Conservation (phyloP, 2,888 invertebrate genomes). For the Athalia cordata region DNA sequence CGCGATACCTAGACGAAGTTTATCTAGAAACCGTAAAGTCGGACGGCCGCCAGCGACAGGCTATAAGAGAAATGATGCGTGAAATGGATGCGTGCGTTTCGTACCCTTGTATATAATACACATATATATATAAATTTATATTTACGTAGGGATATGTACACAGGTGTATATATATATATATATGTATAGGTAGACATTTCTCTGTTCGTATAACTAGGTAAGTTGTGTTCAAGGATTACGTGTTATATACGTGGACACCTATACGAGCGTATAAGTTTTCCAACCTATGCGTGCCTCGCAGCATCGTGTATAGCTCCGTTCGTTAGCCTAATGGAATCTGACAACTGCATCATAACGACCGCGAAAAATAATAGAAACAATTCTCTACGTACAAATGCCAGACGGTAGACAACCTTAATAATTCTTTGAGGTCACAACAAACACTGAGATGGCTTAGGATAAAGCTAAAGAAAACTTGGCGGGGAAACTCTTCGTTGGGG, state of each 20-base stretch:
- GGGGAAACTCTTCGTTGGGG: not conserved
- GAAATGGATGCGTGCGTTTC: constrained; percentile 36
- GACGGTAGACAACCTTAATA: constrained; percentile 35
- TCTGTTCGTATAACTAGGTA: no score
- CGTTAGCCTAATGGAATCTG: constrained; percentile 57
- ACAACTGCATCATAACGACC: constrained; percentile 51
- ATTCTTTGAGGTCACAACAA: constrained; percentile 35
- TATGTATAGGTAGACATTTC: no score
- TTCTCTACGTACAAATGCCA: constrained; percentile 34
- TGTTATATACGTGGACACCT: not conserved
- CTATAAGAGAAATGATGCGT: constrained; percentile 27
- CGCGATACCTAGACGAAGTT: not conserved
- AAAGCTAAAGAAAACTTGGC: no score
- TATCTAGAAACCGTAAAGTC: not conserved
- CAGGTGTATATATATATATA: not conserved
- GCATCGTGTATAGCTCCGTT: constrained; percentile 47
- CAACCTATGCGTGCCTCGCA: no score
- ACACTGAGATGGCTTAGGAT: not conserved
- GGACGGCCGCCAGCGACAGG: not conserved
- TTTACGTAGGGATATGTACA: not conserved
- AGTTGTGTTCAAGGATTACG: constrained; percentile 31
- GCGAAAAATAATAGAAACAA: constrained; percentile 54
- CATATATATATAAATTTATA: not conserved
- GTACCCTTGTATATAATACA: not conserved
- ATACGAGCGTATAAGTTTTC: not conserved